Evolutionary conservation across 2,888 invertebrate species (phyloP), one percentile per base, ranked within the genome.

Genomic region (Ennomos quercinarius): DNA sequence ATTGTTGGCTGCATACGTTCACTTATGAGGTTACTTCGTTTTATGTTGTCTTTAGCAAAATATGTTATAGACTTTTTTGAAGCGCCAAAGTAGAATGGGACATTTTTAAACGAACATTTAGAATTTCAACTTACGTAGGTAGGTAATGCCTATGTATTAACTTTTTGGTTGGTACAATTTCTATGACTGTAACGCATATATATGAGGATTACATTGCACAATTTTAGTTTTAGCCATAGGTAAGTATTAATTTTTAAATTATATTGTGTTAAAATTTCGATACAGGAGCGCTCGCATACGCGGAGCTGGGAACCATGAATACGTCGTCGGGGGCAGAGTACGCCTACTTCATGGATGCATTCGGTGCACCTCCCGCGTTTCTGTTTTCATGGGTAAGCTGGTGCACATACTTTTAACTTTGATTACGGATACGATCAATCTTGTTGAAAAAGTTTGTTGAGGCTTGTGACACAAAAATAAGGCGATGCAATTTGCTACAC

Each of bases 291-390:
- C 94, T 98, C 80, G 96, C 98, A 72, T 98, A 98, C 87, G 98
- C 98, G 77, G 98, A 98, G 93, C 91, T 98, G 85, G 98, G 98
- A 80, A 98, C 98, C 70, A 97, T 98, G 96, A 98, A 98, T 89
- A 97, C 98, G 77, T 97, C 97, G 76, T 98, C 98, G 67, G 98
- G 98, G 69, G 98, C 98, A 67, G 98, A 98, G 89, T 98, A 98
- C 94, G 98, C 98, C 71, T 98, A 98, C 90, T 98, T 98, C 91
- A 97, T 98, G 96, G 98, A 98, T 87, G 98, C 98, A 59, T 98
- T 98, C 87, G 98, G 98, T 70, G 96, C 97, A 75, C 95, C 97
- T 63, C 97, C 98, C 67, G 98, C 98, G 73, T 98, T 98, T 91
- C 93, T 98, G 68, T 98, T 98, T 92, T 97, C 97, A 81, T 98